These are phyloP conservation scores for Cheilosia variabilis DNA, from an alignment of 2,888 invertebrate species.

Conservation along the genomic window DNA sequence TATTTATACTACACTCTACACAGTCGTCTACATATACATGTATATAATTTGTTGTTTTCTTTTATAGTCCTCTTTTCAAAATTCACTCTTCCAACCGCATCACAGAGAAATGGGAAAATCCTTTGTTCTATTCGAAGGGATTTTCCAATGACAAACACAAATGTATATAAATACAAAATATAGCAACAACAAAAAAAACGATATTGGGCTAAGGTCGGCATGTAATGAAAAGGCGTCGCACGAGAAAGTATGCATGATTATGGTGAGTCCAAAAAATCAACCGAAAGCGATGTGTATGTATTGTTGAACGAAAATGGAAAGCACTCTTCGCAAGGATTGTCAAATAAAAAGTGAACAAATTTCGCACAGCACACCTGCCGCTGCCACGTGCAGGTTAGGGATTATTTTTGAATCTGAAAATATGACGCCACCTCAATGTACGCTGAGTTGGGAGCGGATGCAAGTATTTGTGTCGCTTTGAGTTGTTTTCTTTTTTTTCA, in stretches of 20 bases:
- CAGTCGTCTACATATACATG: neutral
- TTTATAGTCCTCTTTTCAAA: conserved; percentile 8
- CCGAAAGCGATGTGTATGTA: conserved; percentile 10
- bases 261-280: conserved; percentile 60
- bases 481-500: neutral
- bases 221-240: conserved; percentile 18
- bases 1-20: neutral
- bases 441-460: neutral
- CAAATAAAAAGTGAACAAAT: too few species aligned
- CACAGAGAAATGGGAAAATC: conserved; percentile 41
- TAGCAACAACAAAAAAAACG: conserved; percentile 2
- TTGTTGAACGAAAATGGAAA: conserved; percentile 16
- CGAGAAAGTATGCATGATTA: conserved; percentile 42
- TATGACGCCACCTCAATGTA: neutral
- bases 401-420: conserved; percentile 38
- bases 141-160: conserved; percentile 67
- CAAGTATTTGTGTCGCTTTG: neutral
- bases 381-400: too few species aligned
- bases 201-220: conserved; percentile 52
- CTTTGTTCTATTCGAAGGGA: conserved; percentile 64
- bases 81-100: conserved; percentile 48
- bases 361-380: too few species aligned
- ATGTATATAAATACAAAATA: conserved; percentile 26
- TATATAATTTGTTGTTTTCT: conserved; percentile 6
- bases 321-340: neutral